phyloP scores from a whole-genome alignment of 2,888 invertebrate species.

The Xylocampa areola region DNA sequence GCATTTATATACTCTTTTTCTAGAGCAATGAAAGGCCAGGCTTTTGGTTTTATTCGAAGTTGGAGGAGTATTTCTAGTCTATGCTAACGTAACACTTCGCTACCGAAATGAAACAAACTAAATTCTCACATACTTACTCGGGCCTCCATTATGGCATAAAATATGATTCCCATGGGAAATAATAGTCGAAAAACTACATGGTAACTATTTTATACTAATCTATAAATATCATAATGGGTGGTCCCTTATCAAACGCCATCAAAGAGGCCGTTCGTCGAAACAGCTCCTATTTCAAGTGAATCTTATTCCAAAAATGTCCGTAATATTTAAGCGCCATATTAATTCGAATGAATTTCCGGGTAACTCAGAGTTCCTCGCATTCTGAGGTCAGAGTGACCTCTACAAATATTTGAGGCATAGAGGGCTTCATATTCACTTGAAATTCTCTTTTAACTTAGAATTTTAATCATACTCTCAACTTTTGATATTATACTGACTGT shows the following conservation, averaged over 20 bases:
- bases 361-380: slow-evolving; percentile 47
- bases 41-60: no score
- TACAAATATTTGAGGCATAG: slow-evolving; percentile 52
- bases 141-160: no score
- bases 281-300: slow-evolving; percentile 10
- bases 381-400: slow-evolving; percentile 42
- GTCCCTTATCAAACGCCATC: background rate
- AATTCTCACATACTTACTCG: no score
- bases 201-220: background rate
- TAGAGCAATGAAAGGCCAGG: no score
- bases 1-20: no score
- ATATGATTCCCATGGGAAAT: no score
- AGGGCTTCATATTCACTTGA: slow-evolving; percentile 44
- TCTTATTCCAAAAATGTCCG: slow-evolving; percentile 42
- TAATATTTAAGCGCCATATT: slow-evolving; percentile 39
- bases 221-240: background rate
- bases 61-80: no score
- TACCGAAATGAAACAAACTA: no score
- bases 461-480: slow-evolving; percentile 42
- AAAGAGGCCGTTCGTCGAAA: background rate
- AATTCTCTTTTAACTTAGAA: slow-evolving; percentile 47
- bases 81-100: no score
- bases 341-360: slow-evolving; percentile 42
- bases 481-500: slow-evolving; percentile 23
- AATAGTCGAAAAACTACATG: no score